phyloP scores from a whole-genome alignment of 2,888 invertebrate genomes.

The Drosophila subquinaria region DNA sequence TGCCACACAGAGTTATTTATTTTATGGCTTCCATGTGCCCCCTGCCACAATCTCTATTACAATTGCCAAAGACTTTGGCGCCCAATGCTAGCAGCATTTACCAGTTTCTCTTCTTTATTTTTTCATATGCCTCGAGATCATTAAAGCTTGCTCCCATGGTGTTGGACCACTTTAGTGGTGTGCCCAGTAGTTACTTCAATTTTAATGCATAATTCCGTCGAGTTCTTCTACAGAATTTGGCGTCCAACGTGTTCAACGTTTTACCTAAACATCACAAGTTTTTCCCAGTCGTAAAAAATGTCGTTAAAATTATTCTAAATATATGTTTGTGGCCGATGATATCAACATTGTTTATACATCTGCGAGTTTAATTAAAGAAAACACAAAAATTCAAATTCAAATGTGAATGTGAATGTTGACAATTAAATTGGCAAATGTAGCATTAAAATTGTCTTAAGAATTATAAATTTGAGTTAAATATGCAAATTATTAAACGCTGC shows the following conservation, averaged over 20 bases:
- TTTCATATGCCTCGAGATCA: constrained; percentile 20
- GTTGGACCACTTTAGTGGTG: constrained; percentile 13
- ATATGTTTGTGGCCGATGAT: constrained; percentile 40
- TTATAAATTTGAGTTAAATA: background rate
- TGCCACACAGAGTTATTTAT: constrained; percentile 55
- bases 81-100: constrained; percentile 13
- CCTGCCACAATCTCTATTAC: background rate
- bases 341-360: constrained; percentile 48
- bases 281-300: constrained; percentile 24
- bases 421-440: constrained; percentile 42
- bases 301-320: constrained; percentile 34
- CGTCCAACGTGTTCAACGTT: background rate
- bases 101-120: constrained; percentile 14
- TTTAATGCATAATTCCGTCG: constrained; percentile 3
- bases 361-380: constrained; percentile 15
- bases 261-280: background rate
- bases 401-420: constrained; percentile 31
- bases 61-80: constrained; percentile 31
- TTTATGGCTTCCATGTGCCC: constrained; percentile 42
- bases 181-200: constrained; percentile 20
- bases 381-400: constrained; percentile 4
- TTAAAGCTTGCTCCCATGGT: constrained; percentile 41
- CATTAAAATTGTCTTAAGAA: constrained; percentile 23
- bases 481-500: background rate
- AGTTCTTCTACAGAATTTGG: background rate